Evolutionary conservation across 2,113 vertebrate genomes (phyloP).

Genomic region (Indri indri): DNA sequence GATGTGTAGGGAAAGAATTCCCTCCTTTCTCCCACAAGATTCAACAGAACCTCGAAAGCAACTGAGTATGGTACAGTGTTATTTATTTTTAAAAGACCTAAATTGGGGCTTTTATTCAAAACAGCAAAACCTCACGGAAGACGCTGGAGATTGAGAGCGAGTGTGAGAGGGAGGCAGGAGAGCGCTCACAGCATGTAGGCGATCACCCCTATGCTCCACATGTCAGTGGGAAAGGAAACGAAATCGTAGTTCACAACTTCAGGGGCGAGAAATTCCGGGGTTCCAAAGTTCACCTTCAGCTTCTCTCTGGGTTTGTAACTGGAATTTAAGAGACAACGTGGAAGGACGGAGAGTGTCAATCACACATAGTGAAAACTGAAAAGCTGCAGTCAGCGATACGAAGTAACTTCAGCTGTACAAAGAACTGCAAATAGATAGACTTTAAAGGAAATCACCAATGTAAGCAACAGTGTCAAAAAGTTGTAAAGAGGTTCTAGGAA

Average conservation of each 20-base stretch:
- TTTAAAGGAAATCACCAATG: not conserved
- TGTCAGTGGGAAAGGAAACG: slow-evolving; percentile 98
- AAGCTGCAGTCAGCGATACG: not conserved
- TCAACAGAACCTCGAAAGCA: not conserved
- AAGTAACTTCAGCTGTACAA: not conserved
- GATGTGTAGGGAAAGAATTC: not conserved
- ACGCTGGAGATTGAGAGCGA: not conserved
- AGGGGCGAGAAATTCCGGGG: slow-evolving; percentile 97
- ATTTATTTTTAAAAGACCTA: not conserved
- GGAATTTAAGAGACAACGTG: slow-evolving; percentile 22
- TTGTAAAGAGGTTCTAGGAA: not conserved
- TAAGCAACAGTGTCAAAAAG: not conserved
- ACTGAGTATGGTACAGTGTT: not conserved
- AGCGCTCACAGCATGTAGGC: slow-evolving; percentile 96
- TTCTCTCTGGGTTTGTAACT: slow-evolving; percentile 98
- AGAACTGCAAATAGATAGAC: not conserved
- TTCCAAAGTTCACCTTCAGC: slow-evolving; percentile 96
- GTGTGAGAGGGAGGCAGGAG: not conserved
- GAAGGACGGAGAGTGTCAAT: not conserved
- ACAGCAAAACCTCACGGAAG: not conserved
- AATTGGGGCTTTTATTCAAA: not conserved
- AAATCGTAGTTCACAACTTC: slow-evolving; percentile 99
- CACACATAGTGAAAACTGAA: not conserved
- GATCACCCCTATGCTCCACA: slow-evolving; percentile 99
- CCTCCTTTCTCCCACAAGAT: not conserved